Base-by-base conservation (phyloP, 2,888 invertebrate genomes). In the Nematopogon swammerdamellus region DNA sequence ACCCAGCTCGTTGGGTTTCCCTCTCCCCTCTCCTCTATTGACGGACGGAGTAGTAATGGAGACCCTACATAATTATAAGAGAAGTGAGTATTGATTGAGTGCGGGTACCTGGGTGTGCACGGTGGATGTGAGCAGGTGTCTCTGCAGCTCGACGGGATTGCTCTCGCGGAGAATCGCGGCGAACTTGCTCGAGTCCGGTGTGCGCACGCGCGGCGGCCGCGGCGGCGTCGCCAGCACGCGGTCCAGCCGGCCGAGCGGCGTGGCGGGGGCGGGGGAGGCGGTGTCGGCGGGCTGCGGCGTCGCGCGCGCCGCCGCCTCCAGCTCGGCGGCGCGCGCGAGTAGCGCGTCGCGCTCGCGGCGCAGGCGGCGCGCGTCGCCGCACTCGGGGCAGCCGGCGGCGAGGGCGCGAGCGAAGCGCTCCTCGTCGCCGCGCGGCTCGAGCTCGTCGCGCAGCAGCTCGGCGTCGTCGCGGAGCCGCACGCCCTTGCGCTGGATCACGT, bases 401-500 rank as follows among this genome's bases (percentile, higher is more conserved):
- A 63, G 59, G 77, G 75, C 69, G 76, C 87, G 63, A 79, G 76
- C 66, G 79, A 84, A 72, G 68, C 84, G 64, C 73, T 85, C 79
- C 82, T 89, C 69, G 42, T 62, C 90, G 72, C 72, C 92, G 85
- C 56, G 70, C 46, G 72, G 68, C 55, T 81, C 72, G 19, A 74
- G 82, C 49, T 88, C 91, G 59, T 87, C 87, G 52, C 48, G 60
- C 56, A 71, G 70, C 46, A 73, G 68, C 55, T 81, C 72, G 19
- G 74, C 82, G 49, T 88, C 91, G 59, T 87, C 87, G 52, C 86
- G 84, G 61, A 87, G 77, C 47, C 85, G 81, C 17, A 60, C 85
- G 80, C 58, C 92, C 85, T 88, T 91, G 52, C 89, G 82, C 63
- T 93, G 92, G 61, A 94, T 93, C 62, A 92, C 88, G 67, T 94